These are phyloP conservation scores for Chelmon rostratus DNA, from an alignment of 2,797 vertebrate species.

Conservation along the genomic window DNA sequence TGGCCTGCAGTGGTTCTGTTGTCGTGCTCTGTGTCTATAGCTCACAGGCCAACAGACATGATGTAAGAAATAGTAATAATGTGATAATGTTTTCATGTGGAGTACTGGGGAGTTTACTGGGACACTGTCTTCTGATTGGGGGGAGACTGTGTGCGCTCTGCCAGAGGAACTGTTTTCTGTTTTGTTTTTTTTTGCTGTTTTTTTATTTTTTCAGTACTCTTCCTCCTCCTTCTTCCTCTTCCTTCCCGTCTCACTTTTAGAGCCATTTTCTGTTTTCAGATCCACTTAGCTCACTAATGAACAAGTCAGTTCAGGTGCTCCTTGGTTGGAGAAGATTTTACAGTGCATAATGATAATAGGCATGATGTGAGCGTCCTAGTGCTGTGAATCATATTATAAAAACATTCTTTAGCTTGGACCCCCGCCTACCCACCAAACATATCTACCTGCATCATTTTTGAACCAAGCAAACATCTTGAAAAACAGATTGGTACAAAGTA, in stretches of 20 bases:
- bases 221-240: constrained; percentile 15
- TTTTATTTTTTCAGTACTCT: constrained; percentile 4
- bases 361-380: background rate
- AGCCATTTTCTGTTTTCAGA: constrained; percentile 33
- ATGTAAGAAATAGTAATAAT: constrained; percentile 84
- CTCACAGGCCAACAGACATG: constrained; percentile 81
- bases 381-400: constrained; percentile 17
- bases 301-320: constrained; percentile 65
- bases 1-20: constrained; percentile 80
- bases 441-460: constrained; percentile 31
- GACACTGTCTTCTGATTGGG: constrained; percentile 64
- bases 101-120: constrained; percentile 72
- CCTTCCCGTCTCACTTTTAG: constrained; percentile 39
- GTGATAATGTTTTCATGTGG: constrained; percentile 67
- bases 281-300: constrained; percentile 58
- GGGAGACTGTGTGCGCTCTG: constrained; percentile 46
- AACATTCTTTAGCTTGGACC: constrained; percentile 30
- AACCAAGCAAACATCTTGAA: constrained; percentile 24
- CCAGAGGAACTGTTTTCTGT: constrained; percentile 58
- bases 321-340: constrained; percentile 17
- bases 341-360: constrained; percentile 8
- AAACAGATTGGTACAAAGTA: constrained; percentile 46
- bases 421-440: constrained; percentile 27
- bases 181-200: constrained; percentile 23
- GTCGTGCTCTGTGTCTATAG: constrained; percentile 77